These are phyloP conservation scores for Drosophila truncata DNA, from an alignment of 1,140 invertebrate species.

Conservation along the genomic window DNA sequence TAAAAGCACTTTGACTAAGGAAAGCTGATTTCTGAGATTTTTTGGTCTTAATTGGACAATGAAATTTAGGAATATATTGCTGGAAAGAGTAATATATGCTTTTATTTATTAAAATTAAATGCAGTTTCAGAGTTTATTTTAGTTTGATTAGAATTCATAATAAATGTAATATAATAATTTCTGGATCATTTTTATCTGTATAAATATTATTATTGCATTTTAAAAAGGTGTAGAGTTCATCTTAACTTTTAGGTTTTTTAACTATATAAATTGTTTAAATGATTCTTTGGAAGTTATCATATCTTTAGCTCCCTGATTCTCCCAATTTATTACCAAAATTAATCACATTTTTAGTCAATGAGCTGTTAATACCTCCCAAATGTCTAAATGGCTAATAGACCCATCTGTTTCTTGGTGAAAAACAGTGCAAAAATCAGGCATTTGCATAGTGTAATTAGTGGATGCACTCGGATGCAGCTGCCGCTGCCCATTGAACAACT, in stretches of 20 bases:
- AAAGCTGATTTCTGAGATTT: not conserved
- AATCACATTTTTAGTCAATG: not conserved
- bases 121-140: too few relatives aligned
- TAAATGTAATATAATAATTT: not conserved
- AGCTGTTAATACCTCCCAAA: slow-evolving; percentile 12
- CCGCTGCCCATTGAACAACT: slow-evolving; percentile 66
- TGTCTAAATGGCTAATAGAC: slow-evolving; percentile 26
- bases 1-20: not conserved
- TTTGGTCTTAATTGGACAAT: slow-evolving; percentile 13
- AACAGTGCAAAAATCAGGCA: slow-evolving; percentile 28
- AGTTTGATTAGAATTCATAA: not conserved
- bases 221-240: too few relatives aligned
- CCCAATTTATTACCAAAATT: not conserved
- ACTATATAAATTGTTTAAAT: too few relatives aligned
- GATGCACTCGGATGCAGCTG: slow-evolving; percentile 52
- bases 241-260: not conserved
- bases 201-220: not conserved
- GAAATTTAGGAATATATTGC: not conserved
- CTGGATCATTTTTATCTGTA: not conserved
- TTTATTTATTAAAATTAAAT: not conserved
- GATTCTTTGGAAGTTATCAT: not conserved
- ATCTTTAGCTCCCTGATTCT: too few relatives aligned
- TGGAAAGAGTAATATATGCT: too few relatives aligned
- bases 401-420: slow-evolving; percentile 28
- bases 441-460: slow-evolving; percentile 65